Evolutionary conservation across 2,888 invertebrate genomes (phyloP).

Genomic region (Thecocarcelia acutangulata): DNA sequence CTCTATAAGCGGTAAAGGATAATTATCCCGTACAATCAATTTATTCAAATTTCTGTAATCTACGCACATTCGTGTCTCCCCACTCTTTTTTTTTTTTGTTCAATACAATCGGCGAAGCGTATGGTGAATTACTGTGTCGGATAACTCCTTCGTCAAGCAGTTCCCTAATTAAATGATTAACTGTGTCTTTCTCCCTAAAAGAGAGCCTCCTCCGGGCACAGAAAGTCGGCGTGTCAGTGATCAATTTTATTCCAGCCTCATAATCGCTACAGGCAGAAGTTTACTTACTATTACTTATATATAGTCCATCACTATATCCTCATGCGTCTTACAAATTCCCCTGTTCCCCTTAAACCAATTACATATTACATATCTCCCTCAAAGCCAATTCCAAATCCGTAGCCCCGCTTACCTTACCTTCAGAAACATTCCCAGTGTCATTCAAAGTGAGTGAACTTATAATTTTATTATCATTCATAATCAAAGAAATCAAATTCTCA

Average conservation of each 20-base stretch:
- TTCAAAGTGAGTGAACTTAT: background rate
- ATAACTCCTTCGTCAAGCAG: background rate
- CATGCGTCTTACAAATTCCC: background rate
- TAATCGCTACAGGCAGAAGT: too few species aligned
- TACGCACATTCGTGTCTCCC: too few species aligned
- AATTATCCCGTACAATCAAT: too few species aligned
- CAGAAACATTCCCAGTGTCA: background rate
- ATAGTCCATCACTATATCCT: too few species aligned
- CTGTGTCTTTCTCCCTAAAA: background rate
- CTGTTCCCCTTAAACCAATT: too few species aligned
- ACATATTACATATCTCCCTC: background rate
- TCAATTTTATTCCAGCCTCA: too few species aligned
- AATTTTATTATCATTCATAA: background rate
- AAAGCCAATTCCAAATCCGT: background rate
- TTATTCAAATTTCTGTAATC: too few species aligned
- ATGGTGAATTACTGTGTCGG: background rate
- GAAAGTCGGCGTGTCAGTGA: too few species aligned
- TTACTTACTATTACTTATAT: too few species aligned
- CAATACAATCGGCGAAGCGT: too few species aligned
- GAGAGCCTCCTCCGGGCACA: too few species aligned
- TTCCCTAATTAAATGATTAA: background rate
- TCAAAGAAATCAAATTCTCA: background rate
- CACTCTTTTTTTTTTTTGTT: slow-evolving; percentile 9
- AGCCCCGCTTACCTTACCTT: background rate
- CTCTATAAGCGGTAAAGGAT: too few species aligned